phyloP scores from a whole-genome alignment of 2,797 vertebrate species.

The Loris lydekkerianus region DNA sequence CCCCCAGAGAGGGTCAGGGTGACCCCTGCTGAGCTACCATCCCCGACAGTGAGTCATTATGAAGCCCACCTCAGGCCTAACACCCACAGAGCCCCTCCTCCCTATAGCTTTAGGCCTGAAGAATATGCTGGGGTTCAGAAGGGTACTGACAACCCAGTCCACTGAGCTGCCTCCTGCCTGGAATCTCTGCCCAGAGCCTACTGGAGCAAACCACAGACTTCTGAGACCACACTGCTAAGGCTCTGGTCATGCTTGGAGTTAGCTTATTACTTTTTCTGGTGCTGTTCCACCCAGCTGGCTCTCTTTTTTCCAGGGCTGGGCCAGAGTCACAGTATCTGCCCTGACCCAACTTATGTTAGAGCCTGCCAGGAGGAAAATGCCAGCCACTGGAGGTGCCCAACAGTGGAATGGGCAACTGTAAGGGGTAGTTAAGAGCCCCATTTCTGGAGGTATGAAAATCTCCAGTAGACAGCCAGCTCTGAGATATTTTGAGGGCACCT shows the following conservation, averaged over 20 bases:
- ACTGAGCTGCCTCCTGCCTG: constrained; percentile 54
- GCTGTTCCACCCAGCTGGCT: neutral
- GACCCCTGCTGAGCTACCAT: constrained; percentile 21
- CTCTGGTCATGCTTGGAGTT: constrained; percentile 3
- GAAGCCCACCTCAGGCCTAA: constrained; percentile 43
- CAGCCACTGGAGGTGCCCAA: neutral
- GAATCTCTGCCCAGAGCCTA: neutral
- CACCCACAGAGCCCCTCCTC: constrained; percentile 66
- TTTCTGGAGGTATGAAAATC: neutral
- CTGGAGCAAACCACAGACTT: neutral
- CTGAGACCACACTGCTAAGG: neutral
- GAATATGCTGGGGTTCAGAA: neutral
- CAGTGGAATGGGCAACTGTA: neutral
- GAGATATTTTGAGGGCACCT: neutral
- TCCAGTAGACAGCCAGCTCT: neutral
- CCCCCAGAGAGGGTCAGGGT: neutral
- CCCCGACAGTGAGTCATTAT: constrained; percentile 79
- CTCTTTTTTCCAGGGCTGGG: neutral
- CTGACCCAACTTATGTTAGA: neutral
- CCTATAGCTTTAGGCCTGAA: constrained; percentile 73
- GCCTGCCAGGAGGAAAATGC: neutral
- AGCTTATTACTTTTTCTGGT: constrained; percentile 59
- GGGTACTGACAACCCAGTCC: constrained; percentile 52
- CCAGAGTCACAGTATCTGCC: neutral
- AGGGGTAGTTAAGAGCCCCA: neutral